Percentiles rank a stretch among this genome's conserved stretches.
These are phyloP conservation scores for Branchipolynoe longqiensis DNA, from an alignment of 2,888 invertebrate species.

Conservation along the genomic window DNA sequence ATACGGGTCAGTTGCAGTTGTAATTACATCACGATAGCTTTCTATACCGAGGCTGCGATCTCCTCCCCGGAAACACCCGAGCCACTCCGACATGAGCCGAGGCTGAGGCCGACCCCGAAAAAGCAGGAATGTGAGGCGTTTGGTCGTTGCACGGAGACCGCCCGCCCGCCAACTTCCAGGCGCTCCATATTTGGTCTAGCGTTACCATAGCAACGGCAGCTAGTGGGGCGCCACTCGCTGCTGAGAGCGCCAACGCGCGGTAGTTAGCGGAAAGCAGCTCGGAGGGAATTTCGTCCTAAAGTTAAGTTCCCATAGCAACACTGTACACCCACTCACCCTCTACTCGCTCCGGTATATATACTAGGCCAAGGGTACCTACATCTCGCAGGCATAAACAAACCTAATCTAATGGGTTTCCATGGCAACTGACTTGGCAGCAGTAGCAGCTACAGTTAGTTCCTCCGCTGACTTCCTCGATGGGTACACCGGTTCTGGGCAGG, in stretches of 20 bases:
- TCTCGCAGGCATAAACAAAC: background rate
- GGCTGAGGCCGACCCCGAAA: slow-evolving; percentile 3
- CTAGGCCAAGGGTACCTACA: slow-evolving; percentile 1
- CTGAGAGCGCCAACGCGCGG: too few relatives aligned
- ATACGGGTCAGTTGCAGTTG: too few relatives aligned
- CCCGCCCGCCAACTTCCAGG: background rate
- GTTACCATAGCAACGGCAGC: slow-evolving; percentile 10
- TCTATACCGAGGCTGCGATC: background rate
- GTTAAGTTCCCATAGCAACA: slow-evolving; percentile 22
- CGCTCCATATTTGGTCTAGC: slow-evolving; percentile 26
- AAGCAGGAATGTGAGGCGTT: background rate
- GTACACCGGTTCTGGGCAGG: too few relatives aligned
- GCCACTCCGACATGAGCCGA: background rate
- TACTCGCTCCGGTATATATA: background rate
- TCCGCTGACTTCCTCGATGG: background rate
- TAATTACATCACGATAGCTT: too few relatives aligned
- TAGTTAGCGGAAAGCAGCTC: too few relatives aligned
- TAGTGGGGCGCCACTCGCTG: too few relatives aligned
- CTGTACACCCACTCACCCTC: too few relatives aligned
- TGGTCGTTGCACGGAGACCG: background rate
- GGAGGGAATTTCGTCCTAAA: too few relatives aligned
- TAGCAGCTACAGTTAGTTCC: background rate
- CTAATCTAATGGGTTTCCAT: slow-evolving; percentile 12
- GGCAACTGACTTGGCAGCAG: slow-evolving; percentile 29
- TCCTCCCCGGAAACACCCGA: slow-evolving; percentile 21